These are phyloP conservation scores for Avahi laniger DNA, from an alignment of 2,797 vertebrate genomes.

Conservation along the genomic window DNA sequence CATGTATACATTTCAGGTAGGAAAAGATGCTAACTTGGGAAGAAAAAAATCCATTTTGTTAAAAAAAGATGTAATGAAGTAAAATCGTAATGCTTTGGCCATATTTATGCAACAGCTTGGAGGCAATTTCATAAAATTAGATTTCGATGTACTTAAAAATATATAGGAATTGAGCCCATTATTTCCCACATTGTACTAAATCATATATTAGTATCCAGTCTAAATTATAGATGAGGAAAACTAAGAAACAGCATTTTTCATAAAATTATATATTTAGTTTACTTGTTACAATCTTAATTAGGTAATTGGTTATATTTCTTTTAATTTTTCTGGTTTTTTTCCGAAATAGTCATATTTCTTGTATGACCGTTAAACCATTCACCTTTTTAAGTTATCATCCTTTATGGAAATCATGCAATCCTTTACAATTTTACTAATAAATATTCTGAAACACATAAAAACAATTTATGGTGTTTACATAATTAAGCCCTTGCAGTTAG, in stretches of 20 bases:
- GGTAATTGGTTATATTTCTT: background rate
- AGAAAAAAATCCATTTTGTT: background rate
- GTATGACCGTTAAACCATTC: background rate
- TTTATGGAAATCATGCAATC: background rate
- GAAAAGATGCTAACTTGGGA: background rate
- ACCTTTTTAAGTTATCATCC: background rate
- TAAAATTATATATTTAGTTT: background rate
- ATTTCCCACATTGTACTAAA: background rate
- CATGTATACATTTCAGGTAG: background rate
- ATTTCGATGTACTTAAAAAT: conserved; percentile 48
- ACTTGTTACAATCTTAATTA: background rate
- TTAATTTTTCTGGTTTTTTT: background rate
- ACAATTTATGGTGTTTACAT: background rate
- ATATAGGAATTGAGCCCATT: background rate
- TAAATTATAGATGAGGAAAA: conserved; percentile 13
- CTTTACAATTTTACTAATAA: conserved; percentile 1
- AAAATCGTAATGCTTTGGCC: background rate
- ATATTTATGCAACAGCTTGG: background rate
- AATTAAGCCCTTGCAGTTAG: conserved; percentile 1
- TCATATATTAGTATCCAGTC: background rate
- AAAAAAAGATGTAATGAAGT: background rate
- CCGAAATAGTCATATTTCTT: background rate
- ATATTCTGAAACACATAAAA: conserved; percentile 31
- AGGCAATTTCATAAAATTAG: background rate
- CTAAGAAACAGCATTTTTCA: background rate